Evolutionary conservation across 2,113 vertebrate species (phyloP), one percentile per base, ranked within the genome.

Genomic region (Nannobrachium achirus): DNA sequence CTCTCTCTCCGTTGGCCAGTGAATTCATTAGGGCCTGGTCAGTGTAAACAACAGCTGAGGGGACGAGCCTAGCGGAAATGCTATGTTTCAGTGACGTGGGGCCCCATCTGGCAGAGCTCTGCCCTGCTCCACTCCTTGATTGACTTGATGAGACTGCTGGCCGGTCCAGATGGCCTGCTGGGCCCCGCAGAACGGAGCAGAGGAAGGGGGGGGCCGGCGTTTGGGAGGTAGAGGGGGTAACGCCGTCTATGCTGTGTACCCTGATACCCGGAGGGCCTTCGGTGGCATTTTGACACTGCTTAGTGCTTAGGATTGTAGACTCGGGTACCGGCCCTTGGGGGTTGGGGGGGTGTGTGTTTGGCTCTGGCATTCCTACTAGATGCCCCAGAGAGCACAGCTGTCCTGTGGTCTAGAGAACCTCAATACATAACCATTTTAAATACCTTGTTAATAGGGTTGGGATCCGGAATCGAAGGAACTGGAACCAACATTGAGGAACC

Each of bases 11-110:
- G 7, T 49, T 15, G 39, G 56, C 19, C 50, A 38, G 18, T 50
- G 58, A 55, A 42, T 52, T 18, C 65, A 55, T 56, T 50, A 44
- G 46, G 16, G 13, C 66, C n/a, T 52, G 25, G 8, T 46, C 33
- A 72, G 63, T 76, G 75, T 62, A 77, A 77, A 77, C 57, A 77
- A 25, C 75, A 71, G 63, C 56, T 71, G 74, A 59, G 50, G n/a
- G 40, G 62, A 53, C 33, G 49, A 67, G n/a, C 46, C 11, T 59
- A 64, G 65, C 57, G 69, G 59, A 76, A 64, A 51, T 78, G 62
- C 42, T 67, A 41, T 45, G 25, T 58, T 53, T 63, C 58, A 59
- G 71, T 40, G 44, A 71, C 8, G 59, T 67, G 52, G 48, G 52
- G 66, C 70, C 73, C 78, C 78, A 76, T 73, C 75, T 79, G 82